A percentile compares a stretch with the other conserved stretches of the same genome.
Conservation (phyloP, 2,113 vertebrate species). For the Conger conger region DNA sequence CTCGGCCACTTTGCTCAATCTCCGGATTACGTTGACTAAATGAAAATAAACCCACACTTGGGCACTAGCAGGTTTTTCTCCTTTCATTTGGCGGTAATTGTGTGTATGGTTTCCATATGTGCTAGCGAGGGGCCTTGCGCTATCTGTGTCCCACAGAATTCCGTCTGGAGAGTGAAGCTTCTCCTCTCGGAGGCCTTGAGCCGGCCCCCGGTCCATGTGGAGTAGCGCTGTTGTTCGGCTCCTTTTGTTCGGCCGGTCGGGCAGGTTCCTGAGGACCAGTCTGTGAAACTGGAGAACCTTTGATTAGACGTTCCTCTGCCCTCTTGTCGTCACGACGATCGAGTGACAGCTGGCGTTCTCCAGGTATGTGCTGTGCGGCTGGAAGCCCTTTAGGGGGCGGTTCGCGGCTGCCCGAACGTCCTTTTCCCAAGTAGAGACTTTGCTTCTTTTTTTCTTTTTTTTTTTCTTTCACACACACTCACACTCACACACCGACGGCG, state of each 20-base stretch:
- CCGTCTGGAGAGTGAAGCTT: constrained; percentile 6
- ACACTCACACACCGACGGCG: too few relatives aligned
- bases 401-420: neutral
- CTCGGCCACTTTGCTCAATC: too few relatives aligned
- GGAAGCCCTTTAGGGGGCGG: constrained; percentile 13
- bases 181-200: constrained; percentile 25
- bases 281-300: constrained; percentile 70
- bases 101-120: neutral
- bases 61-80: neutral
- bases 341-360: constrained; percentile 67
- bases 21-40: neutral
- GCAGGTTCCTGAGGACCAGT: constrained; percentile 26
- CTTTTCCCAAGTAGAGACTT: constrained; percentile 29
- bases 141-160: constrained; percentile 8
- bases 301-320: constrained; percentile 62
- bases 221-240: constrained; percentile 29
- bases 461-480: too few relatives aligned
- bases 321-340: constrained; percentile 48
- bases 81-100: neutral
- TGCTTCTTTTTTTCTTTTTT: too few relatives aligned
- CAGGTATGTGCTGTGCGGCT: constrained; percentile 48
- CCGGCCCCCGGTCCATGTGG: neutral
- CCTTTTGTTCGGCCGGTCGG: constrained; percentile 40
- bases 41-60: neutral
- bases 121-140: neutral